Base-by-base conservation (phyloP, 2,113 vertebrate species). In the Lepidothrix coronata region DNA sequence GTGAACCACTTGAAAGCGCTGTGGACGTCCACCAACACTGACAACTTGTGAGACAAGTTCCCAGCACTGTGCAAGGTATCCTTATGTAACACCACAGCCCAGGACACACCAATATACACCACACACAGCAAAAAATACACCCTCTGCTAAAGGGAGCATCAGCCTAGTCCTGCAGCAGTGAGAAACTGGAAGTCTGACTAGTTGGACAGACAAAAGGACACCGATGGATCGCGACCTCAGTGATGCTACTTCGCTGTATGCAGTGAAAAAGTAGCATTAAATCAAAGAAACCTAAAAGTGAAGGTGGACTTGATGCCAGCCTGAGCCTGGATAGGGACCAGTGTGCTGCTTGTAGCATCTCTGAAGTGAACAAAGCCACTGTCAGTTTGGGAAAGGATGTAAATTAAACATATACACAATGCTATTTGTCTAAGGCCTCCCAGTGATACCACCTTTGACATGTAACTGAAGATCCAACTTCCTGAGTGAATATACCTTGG, bases 31-130 rank as follows among this genome's bases (percentile, higher is more conserved):
- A 94, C 79, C 73, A 88, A 80, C 91, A 71, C 51, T 25, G 68
- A 90, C 85, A 87, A 81, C 83, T 61, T 84, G 93, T 24, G 76
- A 96, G 91, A 87, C 80, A 5, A 91, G 86, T 87, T 82, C 66
- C 70, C 54, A 59, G 78, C 68, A 61, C 80, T 17, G 65, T 37
- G 68, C 62, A 72, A 85, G 65, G 74, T 86, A 57, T 22, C 68
- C 88, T 80, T 35, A 49, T 0, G 21, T 68, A 90, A 93, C 1
- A 6, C 51, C 68, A 76, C 65, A 67, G 83, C 41, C 83, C 80
- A 68, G 28, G 83, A 37, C 92, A 74, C 12, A 5, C 46, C 28
- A 46, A 57, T 41, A 46, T 6, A n/a, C 28, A 70, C 20, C 44
- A 75, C 79, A 66, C 41, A 52, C 17, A 37, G 31, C 0, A 10